Conservation (phyloP, 2,113 vertebrate species). For the Odocoileus virginianus region DNA sequence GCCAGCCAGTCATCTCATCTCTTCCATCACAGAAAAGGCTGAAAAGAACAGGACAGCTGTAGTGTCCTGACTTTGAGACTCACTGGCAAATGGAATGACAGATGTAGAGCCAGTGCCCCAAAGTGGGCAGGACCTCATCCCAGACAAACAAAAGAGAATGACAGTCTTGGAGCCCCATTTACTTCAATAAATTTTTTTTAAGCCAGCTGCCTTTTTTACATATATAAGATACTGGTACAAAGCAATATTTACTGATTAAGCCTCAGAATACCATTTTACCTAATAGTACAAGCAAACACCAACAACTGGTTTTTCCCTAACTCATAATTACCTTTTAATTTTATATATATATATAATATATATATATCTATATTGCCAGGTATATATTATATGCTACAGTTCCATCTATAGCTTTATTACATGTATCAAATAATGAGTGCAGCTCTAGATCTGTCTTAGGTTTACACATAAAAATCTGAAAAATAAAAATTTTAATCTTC, state of each 20-base stretch:
- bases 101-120: conserved; percentile 83
- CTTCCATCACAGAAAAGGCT: conserved; percentile 75
- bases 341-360: not conserved
- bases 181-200: conserved; percentile 72
- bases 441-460: not conserved
- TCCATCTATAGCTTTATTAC: not conserved
- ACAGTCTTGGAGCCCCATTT: conserved; percentile 81
- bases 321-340: not conserved
- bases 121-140: conserved; percentile 78
- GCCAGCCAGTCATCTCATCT: conserved; percentile 72
- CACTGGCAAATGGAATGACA: conserved; percentile 83
- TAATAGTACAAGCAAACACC: not conserved
- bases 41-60: conserved; percentile 84
- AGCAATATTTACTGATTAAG: conserved; percentile 65
- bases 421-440: not conserved
- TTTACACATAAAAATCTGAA: not conserved
- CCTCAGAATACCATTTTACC: conserved; percentile 30
- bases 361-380: not conserved
- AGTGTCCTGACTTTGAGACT: conserved; percentile 80
- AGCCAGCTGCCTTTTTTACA: conserved; percentile 82
- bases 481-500: not conserved
- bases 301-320: not conserved
- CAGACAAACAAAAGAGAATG: conserved; percentile 83
- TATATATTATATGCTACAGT: not conserved
- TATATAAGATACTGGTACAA: conserved; percentile 53